Conservation (phyloP, 2,888 invertebrate species). For the Drosophila formosana region DNA sequence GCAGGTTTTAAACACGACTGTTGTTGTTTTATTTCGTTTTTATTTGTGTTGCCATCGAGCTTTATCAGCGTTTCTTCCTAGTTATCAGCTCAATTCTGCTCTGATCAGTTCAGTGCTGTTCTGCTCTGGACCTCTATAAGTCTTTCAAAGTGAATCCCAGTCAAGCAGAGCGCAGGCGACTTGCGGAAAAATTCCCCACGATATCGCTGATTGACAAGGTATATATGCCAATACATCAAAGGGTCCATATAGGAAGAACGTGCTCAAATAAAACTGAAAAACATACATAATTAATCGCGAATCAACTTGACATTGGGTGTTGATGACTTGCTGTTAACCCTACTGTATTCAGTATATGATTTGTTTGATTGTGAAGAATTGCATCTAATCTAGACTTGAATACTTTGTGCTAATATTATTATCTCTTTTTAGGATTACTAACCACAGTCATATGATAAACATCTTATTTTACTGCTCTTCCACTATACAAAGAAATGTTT, state of each 20-base stretch:
- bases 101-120: conserved; percentile 1
- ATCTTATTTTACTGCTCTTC: neutral
- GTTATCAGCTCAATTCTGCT: conserved; percentile 27
- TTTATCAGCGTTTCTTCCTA: conserved; percentile 21
- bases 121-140: conserved; percentile 8
- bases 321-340: neutral
- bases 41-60: conserved; percentile 11
- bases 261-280: neutral
- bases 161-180: neutral
- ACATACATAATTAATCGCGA: neutral
- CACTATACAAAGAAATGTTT: too few relatives aligned
- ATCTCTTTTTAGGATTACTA: too few relatives aligned
- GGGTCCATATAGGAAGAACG: neutral
- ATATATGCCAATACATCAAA: conserved; percentile 5
- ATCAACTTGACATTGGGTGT: neutral
- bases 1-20: neutral
- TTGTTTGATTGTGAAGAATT: too few relatives aligned
- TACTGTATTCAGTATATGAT: too few relatives aligned
- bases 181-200: conserved; percentile 35
- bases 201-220: conserved; percentile 3
- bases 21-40: neutral
- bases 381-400: too few relatives aligned
- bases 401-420: too few relatives aligned
- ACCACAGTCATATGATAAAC: too few relatives aligned
- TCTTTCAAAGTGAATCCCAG: conserved; percentile 38